Conservation (phyloP, 2,888 invertebrate genomes). For the Tolmerus cingulatus region DNA sequence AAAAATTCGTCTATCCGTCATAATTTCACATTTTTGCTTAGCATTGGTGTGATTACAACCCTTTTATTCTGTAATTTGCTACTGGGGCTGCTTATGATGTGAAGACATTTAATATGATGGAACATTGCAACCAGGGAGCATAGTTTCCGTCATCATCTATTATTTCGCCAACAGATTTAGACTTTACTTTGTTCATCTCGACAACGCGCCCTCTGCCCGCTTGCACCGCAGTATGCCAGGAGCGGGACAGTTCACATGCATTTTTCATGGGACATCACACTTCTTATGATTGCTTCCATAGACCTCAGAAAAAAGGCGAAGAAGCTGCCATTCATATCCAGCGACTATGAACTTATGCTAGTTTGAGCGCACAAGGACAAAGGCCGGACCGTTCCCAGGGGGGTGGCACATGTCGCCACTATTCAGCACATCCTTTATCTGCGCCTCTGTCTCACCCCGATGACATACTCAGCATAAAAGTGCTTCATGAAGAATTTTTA, state of each 20-base stretch:
- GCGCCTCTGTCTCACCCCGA: not conserved
- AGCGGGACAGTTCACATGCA: not conserved
- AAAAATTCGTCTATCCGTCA: too few species aligned
- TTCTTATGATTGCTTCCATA: not conserved
- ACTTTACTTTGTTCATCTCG: not conserved
- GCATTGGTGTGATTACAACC: not conserved
- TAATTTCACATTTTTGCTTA: not conserved
- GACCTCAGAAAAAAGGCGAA: not conserved
- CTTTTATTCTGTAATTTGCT: not conserved
- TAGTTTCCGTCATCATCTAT: not conserved
- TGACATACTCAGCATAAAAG: slow-evolving; percentile 15
- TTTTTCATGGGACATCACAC: not conserved
- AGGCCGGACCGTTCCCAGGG: not conserved
- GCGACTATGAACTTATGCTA: not conserved
- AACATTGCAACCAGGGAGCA: not conserved
- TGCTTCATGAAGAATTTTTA: slow-evolving; percentile 15
- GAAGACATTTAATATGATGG: not conserved
- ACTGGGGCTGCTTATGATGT: not conserved
- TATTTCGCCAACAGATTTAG: not conserved
- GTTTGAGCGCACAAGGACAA: not conserved
- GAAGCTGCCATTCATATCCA: not conserved
- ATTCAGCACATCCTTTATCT: slow-evolving; percentile 7
- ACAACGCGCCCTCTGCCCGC: not conserved
- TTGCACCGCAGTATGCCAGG: not conserved
- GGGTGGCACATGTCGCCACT: not conserved